Conservation (phyloP, 2,888 invertebrate species). For the Tortricodes alternella region DNA sequence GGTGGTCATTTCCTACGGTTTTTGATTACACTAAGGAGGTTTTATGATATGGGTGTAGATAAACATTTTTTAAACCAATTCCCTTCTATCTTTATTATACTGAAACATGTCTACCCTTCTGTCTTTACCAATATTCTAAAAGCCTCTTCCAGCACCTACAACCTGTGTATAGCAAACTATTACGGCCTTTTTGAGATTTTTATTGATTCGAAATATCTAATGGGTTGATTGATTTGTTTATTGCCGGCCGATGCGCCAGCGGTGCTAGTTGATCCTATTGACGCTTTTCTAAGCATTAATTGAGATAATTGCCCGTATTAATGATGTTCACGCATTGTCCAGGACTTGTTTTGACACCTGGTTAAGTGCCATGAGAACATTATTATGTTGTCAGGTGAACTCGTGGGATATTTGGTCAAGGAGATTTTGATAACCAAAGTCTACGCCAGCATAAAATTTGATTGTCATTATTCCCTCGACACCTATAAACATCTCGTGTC, state of each 20-base stretch:
- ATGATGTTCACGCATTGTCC: constrained; percentile 70
- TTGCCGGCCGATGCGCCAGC: constrained; percentile 64
- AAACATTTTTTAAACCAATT: no score
- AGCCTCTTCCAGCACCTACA: constrained; percentile 49
- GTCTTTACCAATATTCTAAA: no score
- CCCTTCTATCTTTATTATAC: no score
- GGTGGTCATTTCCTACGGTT: no score
- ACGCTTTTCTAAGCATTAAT: constrained; percentile 72
- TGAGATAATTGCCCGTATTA: constrained; percentile 72
- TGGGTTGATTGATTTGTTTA: constrained; percentile 82
- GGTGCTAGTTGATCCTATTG: constrained; percentile 70
- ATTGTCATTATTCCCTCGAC: no score
- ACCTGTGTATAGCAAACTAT: constrained; percentile 50
- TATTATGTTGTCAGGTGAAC: constrained; percentile 39
- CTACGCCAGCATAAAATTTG: no score
- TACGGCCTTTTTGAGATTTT: constrained; percentile 70
- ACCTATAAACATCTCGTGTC: no score
- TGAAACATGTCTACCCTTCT: not conserved
- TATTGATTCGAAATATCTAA: constrained; percentile 82
- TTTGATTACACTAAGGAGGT: no score
- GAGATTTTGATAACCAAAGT: not conserved
- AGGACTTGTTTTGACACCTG: constrained; percentile 74
- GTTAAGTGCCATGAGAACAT: constrained; percentile 70
- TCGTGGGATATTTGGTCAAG: constrained; percentile 15
- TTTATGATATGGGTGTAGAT: no score